phyloP scores from a whole-genome alignment of 1,140 invertebrate species.

The Spodoptera litura region DNA sequence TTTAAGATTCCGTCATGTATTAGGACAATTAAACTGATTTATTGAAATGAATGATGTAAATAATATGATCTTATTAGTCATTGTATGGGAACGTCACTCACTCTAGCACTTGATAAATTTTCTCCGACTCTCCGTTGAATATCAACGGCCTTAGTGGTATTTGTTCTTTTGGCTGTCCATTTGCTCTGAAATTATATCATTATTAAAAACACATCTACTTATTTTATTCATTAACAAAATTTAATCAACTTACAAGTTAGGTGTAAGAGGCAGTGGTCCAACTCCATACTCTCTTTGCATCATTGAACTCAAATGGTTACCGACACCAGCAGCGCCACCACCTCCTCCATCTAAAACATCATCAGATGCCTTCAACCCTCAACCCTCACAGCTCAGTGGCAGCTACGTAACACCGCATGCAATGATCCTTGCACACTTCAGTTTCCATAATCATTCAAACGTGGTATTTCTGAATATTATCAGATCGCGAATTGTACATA shows the following conservation, averaged over 20 bases:
- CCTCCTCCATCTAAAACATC: conserved; percentile 14
- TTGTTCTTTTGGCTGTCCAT: conserved; percentile 87
- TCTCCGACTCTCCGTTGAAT: conserved; percentile 89
- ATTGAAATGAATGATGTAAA: conserved; percentile 39
- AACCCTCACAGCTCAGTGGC: background rate
- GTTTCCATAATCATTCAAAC: background rate
- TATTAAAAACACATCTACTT: background rate
- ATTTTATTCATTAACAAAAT: background rate
- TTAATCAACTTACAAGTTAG: conserved; percentile 78
- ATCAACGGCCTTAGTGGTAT: conserved; percentile 92
- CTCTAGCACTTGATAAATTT: conserved; percentile 89
- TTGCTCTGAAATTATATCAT: conserved; percentile 65
- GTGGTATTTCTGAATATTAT: too few relatives aligned
- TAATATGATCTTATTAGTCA: background rate
- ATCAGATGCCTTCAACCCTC: conserved; percentile 8
- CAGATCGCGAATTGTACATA: too few relatives aligned
- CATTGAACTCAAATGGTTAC: conserved; percentile 84
- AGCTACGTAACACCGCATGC: conserved; percentile 21
- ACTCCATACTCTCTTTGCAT: conserved; percentile 84
- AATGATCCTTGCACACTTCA: conserved; percentile 20
- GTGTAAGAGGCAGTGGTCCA: conserved; percentile 70
- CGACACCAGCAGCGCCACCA: conserved; percentile 69
- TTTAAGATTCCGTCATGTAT: conserved; percentile 54
- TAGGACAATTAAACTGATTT: conserved; percentile 21
- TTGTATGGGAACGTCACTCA: conserved; percentile 85